Evolutionary conservation across 2,888 invertebrate genomes (phyloP).

Genomic region (Brachypterus glaber): DNA sequence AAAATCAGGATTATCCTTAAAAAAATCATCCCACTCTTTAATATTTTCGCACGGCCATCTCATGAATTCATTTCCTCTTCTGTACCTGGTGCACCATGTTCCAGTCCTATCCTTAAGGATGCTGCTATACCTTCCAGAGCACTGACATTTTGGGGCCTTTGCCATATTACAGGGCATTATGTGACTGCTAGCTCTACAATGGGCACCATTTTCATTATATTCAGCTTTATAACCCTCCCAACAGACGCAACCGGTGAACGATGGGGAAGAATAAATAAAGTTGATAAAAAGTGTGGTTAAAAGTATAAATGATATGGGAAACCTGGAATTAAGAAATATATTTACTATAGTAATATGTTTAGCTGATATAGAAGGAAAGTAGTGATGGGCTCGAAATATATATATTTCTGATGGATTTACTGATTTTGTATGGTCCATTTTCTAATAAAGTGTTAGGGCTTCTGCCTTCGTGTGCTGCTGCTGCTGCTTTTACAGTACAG

Average conservation of each 20-base stretch:
- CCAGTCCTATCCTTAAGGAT: conserved; percentile 33
- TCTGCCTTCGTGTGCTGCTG: too few species aligned
- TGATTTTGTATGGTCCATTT: too few species aligned
- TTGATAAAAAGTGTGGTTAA: too few species aligned
- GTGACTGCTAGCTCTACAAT: conserved; percentile 30
- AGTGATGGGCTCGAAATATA: too few species aligned
- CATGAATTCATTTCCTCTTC: conserved; percentile 29
- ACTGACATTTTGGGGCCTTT: conserved; percentile 30
- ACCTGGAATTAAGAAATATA: too few species aligned
- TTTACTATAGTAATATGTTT: too few species aligned
- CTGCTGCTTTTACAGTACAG: too few species aligned
- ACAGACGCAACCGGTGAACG: conserved; percentile 25
- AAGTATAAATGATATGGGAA: too few species aligned
- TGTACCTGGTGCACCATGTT: conserved; percentile 34
- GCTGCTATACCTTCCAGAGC: conserved; percentile 29
- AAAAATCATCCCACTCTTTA: conserved; percentile 32
- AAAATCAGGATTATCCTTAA: conserved; percentile 29
- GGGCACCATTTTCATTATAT: conserved; percentile 23
- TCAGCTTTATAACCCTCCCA: conserved; percentile 33
- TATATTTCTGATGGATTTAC: too few species aligned
- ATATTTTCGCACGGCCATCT: conserved; percentile 35
- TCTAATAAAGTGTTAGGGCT: too few species aligned
- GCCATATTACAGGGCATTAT: conserved; percentile 33
- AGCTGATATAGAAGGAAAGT: too few species aligned
- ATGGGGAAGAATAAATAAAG: too few species aligned